Conservation (phyloP, 2,113 vertebrate species). For the Cyprinodon variegatus region DNA sequence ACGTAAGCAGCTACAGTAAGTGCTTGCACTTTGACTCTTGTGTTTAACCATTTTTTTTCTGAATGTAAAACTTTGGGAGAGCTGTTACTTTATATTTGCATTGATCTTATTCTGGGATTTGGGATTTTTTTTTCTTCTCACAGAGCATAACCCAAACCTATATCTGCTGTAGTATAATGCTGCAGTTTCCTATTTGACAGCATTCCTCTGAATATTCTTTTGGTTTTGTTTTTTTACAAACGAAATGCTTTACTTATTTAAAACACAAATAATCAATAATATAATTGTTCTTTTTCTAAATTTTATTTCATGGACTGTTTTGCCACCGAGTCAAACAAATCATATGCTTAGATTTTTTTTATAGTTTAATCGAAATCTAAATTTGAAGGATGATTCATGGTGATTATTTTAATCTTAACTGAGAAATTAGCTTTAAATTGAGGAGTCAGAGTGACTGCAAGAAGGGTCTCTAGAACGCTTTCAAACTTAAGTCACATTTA, state of each 20-base stretch:
- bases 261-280: no score
- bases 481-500: no score
- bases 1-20: slow-evolving; percentile 34
- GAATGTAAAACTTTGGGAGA: slow-evolving; percentile 27
- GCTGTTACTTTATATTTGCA: slow-evolving; percentile 25
- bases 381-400: neutral
- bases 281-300: neutral
- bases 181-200: neutral
- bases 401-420: slow-evolving; percentile 1
- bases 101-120: slow-evolving; percentile 40
- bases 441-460: neutral
- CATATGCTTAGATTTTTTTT: neutral
- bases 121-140: slow-evolving; percentile 1
- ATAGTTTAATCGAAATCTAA: no score
- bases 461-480: no score
- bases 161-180: neutral
- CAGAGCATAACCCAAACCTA: neutral
- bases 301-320: neutral
- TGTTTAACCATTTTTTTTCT: slow-evolving; percentile 35
- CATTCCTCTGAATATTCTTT: neutral
- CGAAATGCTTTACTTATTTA: neutral
- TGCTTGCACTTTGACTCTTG: slow-evolving; percentile 41
- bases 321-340: slow-evolving; percentile 1
- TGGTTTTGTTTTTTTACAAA: neutral
- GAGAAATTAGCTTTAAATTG: neutral